Base-by-base conservation (phyloP, 2,113 vertebrate genomes). In the Carassius auratus region DNA sequence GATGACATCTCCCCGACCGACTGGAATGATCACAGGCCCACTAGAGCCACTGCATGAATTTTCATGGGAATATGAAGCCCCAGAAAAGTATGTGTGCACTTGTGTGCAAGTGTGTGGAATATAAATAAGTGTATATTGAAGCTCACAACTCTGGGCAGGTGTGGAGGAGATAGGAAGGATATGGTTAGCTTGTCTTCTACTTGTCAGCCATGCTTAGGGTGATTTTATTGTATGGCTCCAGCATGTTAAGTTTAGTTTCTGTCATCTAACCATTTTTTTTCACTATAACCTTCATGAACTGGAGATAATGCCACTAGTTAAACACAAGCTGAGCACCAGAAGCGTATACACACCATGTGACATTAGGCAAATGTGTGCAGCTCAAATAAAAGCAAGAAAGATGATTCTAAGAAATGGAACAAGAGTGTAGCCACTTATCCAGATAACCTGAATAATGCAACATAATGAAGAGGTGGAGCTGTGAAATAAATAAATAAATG, bases 161-260 rank as follows among this genome's bases (percentile, higher is more conserved):
- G 42, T 76, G 55, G 30, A 62, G 68, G 85, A 86, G 78, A 78
- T 57, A 73, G 81, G 68, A 73, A 57, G 50, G 50, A 69, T 78
- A 74, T 75, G 52, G 69, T 80, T 13, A 61, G 78, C 69, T 82
- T 86, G 66, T 71, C 71, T 73, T 33, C n/a, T 73, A 36, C 85
- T 75, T 76, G 79, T 86, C 85, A 68, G 59, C 26, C 48, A 86
- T 62, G 77, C 77, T 86, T 81, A 81, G 26, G 21, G 78, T 7
- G 10, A 10, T 62, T 48, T 74, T 69, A 30, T 57, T 15, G 38
- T 64, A 86, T 50, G 21, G 30, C 57, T 76, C 57, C 57, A 83
- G 79, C 79, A 76, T 83, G 79, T 50, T 76, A 86, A 86, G 21
- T 76, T 42, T 59, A 55, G 50, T 83, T 73, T 71, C 19, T 83